Conservation (phyloP, 2,888 invertebrate genomes). For the Cephalotes varians region DNA sequence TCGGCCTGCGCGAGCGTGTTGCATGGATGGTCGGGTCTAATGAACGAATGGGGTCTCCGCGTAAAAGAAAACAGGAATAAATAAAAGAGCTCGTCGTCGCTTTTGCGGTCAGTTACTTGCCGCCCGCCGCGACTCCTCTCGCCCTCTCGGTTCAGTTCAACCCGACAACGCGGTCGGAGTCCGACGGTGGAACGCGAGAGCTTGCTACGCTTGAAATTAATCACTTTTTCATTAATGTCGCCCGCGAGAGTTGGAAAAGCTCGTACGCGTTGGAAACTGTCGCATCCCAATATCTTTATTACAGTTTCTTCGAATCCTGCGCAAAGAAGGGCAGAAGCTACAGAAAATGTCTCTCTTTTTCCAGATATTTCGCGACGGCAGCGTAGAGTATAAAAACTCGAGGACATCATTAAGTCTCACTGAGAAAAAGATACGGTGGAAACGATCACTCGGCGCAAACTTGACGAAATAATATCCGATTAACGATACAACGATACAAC, state of each 20-base stretch:
- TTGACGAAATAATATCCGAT: not conserved
- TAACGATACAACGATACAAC: slow-evolving; percentile 3
- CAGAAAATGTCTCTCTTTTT: slow-evolving; percentile 22
- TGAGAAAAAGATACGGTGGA: not conserved
- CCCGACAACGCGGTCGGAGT: slow-evolving; percentile 42
- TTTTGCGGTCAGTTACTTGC: slow-evolving; percentile 79
- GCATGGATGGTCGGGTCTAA: slow-evolving; percentile 73
- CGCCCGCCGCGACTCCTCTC: slow-evolving; percentile 53
- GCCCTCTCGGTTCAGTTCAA: slow-evolving; percentile 25
- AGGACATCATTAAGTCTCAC: not conserved
- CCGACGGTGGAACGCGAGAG: slow-evolving; percentile 26
- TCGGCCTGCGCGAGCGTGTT: slow-evolving; percentile 57
- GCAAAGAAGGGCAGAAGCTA: not conserved
- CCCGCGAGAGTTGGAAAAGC: slow-evolving; percentile 58
- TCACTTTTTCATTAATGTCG: slow-evolving; percentile 58
- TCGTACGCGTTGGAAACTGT: slow-evolving; percentile 58
- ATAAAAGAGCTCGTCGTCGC: slow-evolving; percentile 72
- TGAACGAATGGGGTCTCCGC: slow-evolving; percentile 76
- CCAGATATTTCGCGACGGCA: slow-evolving; percentile 10
- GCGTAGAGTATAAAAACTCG: not conserved
- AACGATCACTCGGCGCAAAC: not conserved
- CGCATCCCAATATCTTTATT: slow-evolving; percentile 33
- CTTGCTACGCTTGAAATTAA: slow-evolving; percentile 26
- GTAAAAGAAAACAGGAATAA: slow-evolving; percentile 68
- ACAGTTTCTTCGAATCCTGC: not conserved